phyloP scores from a whole-genome alignment of 2,888 invertebrate genomes.

The Crepidodera aurea region DNA sequence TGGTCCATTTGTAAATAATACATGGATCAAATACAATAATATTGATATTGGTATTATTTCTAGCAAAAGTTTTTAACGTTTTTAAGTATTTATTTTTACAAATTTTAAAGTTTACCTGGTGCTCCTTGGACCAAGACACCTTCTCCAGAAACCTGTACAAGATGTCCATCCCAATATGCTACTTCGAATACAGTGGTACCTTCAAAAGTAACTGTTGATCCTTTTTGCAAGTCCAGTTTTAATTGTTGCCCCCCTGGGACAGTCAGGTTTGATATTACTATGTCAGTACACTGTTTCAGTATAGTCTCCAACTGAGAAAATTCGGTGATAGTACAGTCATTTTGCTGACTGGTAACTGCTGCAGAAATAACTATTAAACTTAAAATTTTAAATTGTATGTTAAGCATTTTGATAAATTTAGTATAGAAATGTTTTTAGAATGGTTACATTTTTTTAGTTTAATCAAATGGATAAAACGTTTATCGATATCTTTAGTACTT shows the following conservation, averaged over 20 bases:
- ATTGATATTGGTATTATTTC: too few relatives aligned
- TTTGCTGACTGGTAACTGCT: background rate
- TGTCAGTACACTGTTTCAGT: constrained; percentile 10
- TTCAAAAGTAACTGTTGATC: constrained; percentile 21
- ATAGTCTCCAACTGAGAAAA: constrained; percentile 1
- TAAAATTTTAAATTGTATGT: background rate
- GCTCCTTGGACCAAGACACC: constrained; percentile 19
- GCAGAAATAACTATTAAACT: background rate
- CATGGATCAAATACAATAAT: too few relatives aligned
- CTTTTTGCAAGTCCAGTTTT: constrained; percentile 15
- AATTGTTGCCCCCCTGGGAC: constrained; percentile 16
- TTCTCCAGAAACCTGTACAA: constrained; percentile 16
- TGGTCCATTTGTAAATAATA: too few relatives aligned
- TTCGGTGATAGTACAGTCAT: constrained; percentile 11
- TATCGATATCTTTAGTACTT: too few relatives aligned
- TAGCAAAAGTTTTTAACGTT: too few relatives aligned
- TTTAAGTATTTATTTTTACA: too few relatives aligned
- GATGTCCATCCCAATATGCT: constrained; percentile 12
- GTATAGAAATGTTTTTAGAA: too few relatives aligned
- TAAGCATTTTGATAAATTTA: too few relatives aligned
- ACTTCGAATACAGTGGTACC: constrained; percentile 18
- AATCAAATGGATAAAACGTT: too few relatives aligned
- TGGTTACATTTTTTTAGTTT: too few relatives aligned
- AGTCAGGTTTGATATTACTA: constrained; percentile 18
- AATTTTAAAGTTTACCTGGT: constrained; percentile 20